These are phyloP conservation scores for Molanna angustata DNA, from an alignment of 2,888 invertebrate species.

Conservation along the genomic window DNA sequence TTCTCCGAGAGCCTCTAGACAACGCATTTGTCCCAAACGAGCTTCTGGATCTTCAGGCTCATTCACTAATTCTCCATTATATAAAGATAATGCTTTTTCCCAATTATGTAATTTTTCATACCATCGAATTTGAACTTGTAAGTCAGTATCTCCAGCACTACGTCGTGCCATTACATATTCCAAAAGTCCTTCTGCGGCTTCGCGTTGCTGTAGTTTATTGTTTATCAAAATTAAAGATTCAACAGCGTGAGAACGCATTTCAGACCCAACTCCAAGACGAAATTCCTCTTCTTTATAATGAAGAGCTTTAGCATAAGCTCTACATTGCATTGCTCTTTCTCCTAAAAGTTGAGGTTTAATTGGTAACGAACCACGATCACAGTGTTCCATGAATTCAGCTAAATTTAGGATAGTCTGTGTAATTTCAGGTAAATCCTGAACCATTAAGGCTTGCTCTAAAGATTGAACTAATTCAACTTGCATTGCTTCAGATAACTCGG, in stretches of 20 bases:
- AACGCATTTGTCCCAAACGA: constrained; percentile 90
- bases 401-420: constrained; percentile 95
- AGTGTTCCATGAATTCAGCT: constrained; percentile 99
- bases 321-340: constrained; percentile 91
- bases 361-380: constrained; percentile 92
- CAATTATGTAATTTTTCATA: constrained; percentile 99
- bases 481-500: constrained; percentile 78
- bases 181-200: constrained; percentile 92
- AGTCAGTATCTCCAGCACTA: constrained; percentile 60
- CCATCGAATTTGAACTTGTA: constrained; percentile 83
- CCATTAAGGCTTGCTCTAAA: constrained; percentile 84
- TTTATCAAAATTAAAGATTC: constrained; percentile 95
- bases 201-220: constrained; percentile 97
- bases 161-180: constrained; percentile 85
- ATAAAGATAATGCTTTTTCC: constrained; percentile 92
- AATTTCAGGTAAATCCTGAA: constrained; percentile 92
- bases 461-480: constrained; percentile 84
- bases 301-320: constrained; percentile 66
- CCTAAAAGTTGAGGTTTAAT: constrained; percentile 85
- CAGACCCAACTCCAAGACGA: constrained; percentile 74
- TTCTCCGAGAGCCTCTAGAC: constrained; percentile 93
- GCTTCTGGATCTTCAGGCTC: constrained; percentile 73
- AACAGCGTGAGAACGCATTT: constrained; percentile 80
- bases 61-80: constrained; percentile 69
- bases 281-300: constrained; percentile 89